Percentiles rank a stretch among this genome's conserved stretches.
Evolutionary conservation across 2,113 vertebrate genomes (phyloP).

Genomic region (Rallus limicola): DNA sequence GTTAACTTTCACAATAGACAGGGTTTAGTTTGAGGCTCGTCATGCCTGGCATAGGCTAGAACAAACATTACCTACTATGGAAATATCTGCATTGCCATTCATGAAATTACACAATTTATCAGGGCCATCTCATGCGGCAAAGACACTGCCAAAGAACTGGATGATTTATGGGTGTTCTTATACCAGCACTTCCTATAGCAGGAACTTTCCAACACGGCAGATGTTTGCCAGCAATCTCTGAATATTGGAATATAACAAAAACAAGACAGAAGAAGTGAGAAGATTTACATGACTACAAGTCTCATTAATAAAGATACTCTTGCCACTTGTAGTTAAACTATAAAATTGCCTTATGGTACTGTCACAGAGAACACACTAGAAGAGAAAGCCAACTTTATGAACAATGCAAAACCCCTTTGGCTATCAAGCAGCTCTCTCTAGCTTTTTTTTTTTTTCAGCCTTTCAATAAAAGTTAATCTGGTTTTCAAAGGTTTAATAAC

Average conservation of each 20-base stretch:
- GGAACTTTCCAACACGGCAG: background rate
- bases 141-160: background rate
- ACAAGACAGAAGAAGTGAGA: background rate
- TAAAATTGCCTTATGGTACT: background rate
- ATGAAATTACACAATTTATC: background rate
- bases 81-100: slow-evolving; percentile 13
- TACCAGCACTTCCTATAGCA: background rate
- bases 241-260: background rate
- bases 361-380: background rate
- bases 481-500: background rate
- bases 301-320: background rate
- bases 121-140: background rate
- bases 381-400: background rate
- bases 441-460: background rate
- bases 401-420: background rate
- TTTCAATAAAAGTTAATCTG: background rate
- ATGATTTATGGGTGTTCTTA: slow-evolving; percentile 16
- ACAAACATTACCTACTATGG: slow-evolving; percentile 56
- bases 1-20: background rate
- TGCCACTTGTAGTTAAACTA: background rate
- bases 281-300: background rate
- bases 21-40: background rate
- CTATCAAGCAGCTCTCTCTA: background rate
- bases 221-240: background rate
- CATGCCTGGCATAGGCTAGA: background rate